phyloP scores from a whole-genome alignment of 1,140 invertebrate species.

The Odontomachus brunneus region DNA sequence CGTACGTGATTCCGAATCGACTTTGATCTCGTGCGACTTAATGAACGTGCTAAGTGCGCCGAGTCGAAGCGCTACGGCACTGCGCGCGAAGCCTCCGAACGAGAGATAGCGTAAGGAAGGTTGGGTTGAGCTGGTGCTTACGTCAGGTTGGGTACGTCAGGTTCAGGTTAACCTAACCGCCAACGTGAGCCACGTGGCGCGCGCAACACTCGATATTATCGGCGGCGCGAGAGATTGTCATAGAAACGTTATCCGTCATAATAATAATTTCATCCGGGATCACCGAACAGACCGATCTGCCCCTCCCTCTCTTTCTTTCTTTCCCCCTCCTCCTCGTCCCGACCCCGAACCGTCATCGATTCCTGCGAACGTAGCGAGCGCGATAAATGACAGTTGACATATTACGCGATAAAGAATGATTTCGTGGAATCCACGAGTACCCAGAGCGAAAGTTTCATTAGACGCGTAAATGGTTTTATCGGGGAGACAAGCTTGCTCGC shows the following conservation, averaged over 20 bases:
- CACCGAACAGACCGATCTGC: too few species aligned
- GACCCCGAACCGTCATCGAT: neutral
- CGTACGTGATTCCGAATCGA: neutral
- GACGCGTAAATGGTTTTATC: neutral
- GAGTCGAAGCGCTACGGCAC: constrained; percentile 30
- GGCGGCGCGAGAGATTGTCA: neutral
- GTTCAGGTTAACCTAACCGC: constrained; percentile 8
- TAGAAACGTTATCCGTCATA: neutral
- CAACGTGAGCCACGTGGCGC: constrained; percentile 43
- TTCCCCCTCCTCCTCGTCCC: neutral
- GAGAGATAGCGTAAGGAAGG: neutral
- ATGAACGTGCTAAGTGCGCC: constrained; percentile 18
- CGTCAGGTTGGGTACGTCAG: constrained; percentile 26
- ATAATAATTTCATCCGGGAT: neutral
- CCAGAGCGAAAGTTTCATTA: neutral
- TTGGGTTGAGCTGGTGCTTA: constrained; percentile 7
- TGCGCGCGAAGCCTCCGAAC: neutral
- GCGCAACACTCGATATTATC: constrained; percentile 8
- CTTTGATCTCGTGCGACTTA: constrained; percentile 18
- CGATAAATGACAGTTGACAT: too few species aligned
- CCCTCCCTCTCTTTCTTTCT: neutral
- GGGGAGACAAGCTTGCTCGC: too few species aligned
- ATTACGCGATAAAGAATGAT: neutral
- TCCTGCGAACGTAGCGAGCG: neutral
- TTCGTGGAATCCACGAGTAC: neutral